Conservation (phyloP, 2,113 vertebrate genomes). For the Prinia subflava region DNA sequence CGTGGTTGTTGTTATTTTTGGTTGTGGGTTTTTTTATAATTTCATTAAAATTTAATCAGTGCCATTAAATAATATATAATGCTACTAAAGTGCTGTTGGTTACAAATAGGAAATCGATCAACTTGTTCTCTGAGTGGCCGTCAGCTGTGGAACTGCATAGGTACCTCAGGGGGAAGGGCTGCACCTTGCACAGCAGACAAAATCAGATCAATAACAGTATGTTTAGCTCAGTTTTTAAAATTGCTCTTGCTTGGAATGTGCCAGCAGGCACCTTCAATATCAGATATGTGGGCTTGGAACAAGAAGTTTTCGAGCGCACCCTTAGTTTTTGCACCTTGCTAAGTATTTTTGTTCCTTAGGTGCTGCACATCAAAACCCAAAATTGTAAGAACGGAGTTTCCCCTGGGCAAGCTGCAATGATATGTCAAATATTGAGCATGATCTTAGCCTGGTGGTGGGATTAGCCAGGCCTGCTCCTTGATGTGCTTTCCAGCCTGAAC, state of each 20-base stretch:
- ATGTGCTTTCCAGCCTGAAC: background rate
- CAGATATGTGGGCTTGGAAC: conserved; percentile 4
- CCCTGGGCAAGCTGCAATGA: background rate
- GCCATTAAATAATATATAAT: conserved; percentile 48
- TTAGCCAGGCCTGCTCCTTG: background rate
- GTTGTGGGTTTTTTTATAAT: background rate
- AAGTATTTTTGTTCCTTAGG: background rate
- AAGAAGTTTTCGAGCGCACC: background rate
- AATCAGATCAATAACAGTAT: conserved; percentile 35
- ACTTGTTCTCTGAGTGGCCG: conserved; percentile 32
- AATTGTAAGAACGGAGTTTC: background rate
- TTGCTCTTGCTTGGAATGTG: conserved; percentile 25
- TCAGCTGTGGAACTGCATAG: background rate
- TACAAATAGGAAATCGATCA: conserved; percentile 64
- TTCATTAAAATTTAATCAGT: conserved; percentile 60
- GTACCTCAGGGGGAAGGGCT: background rate
- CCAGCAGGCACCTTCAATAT: background rate
- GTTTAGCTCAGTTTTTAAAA: conserved; percentile 23
- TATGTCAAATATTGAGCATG: background rate
- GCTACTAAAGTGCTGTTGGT: conserved; percentile 6
- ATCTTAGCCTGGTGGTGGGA: background rate
- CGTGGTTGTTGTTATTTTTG: background rate
- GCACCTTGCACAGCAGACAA: conserved; percentile 47
- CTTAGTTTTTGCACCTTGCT: background rate
- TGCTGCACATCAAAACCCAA: background rate